phyloP scores from a whole-genome alignment of 2,888 invertebrate genomes.

The Orthonevra nobilis region DNA sequence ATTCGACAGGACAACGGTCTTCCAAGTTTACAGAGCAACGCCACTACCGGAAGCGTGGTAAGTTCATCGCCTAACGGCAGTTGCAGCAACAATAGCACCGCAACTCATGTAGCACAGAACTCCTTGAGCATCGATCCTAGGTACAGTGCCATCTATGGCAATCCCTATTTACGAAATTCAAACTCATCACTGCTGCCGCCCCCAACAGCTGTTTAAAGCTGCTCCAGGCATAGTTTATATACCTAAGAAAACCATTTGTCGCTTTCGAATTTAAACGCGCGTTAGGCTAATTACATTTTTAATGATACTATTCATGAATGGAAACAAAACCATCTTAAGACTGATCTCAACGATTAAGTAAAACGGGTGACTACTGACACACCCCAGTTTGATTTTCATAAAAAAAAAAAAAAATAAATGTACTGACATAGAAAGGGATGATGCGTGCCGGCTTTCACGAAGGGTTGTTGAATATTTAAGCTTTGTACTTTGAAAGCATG shows the following conservation, averaged over 20 bases:
- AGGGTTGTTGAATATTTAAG: no score
- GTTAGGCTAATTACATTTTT: conserved; percentile 50
- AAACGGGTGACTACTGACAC: conserved; percentile 29
- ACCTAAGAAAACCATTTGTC: conserved; percentile 43
- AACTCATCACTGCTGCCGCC: conserved; percentile 82
- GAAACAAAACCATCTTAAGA: conserved; percentile 71
- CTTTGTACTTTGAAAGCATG: no score
- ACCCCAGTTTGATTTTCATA: conserved; percentile 5
- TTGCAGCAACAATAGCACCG: conserved; percentile 79
- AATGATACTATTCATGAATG: conserved; percentile 50
- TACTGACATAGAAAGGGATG: no score
- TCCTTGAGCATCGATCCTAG: conserved; percentile 86
- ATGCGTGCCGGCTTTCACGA: no score
- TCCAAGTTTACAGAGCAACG: conserved; percentile 78
- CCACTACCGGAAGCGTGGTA: conserved; percentile 79
- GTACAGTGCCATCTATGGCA: conserved; percentile 93
- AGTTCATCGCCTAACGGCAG: conserved; percentile 80
- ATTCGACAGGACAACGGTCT: conserved; percentile 80
- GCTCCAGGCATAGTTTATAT: conserved; percentile 8
- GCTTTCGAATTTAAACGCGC: conserved; percentile 65
- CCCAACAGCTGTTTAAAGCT: conserved; percentile 81
- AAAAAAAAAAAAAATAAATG: no score
- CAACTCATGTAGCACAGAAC: conserved; percentile 75
- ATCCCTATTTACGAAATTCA: conserved; percentile 90
- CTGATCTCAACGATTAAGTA: conserved; percentile 73